A percentile compares a stretch with the other conserved stretches of the same genome.
These are phyloP conservation scores for Parauchenoglanis ngamensis DNA, from an alignment of 2,797 vertebrate species.

Conservation along the genomic window DNA sequence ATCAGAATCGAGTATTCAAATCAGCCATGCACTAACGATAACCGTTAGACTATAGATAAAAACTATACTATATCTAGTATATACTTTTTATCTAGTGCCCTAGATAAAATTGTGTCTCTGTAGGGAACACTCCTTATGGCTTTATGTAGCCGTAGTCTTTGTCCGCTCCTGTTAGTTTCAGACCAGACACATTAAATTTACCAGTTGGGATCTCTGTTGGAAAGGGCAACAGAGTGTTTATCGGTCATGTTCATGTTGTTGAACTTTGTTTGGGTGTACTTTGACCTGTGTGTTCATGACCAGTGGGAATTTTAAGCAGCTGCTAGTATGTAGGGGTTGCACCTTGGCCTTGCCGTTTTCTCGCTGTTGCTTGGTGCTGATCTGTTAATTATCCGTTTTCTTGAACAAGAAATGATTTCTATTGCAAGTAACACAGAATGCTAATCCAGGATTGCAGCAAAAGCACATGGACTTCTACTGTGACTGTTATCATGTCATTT, in stretches of 20 bases:
- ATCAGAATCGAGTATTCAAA: too few relatives aligned
- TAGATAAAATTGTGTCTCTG: too few relatives aligned
- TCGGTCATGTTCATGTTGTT: neutral
- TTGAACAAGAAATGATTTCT: neutral
- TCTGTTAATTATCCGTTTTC: neutral
- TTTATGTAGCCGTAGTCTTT: too few relatives aligned
- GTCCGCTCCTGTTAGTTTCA: neutral
- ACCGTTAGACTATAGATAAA: too few relatives aligned
- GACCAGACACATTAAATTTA: neutral
- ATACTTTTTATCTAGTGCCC: too few relatives aligned
- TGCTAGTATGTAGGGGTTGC: neutral
- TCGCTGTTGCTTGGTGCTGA: neutral
- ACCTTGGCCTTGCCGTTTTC: neutral
- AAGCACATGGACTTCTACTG: neutral
- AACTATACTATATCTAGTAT: too few relatives aligned
- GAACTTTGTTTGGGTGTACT: neutral
- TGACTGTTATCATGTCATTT: neutral
- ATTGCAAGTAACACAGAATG: too few relatives aligned
- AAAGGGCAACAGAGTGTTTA: neutral
- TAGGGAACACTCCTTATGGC: too few relatives aligned
- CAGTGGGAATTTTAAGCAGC: neutral
- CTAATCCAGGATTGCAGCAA: neutral
- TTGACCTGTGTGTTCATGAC: neutral
- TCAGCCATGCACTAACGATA: too few relatives aligned
- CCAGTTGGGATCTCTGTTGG: neutral